These are phyloP conservation scores for Hydrolagus affinis DNA, from an alignment of 2,113 vertebrate genomes.

Conservation along the genomic window DNA sequence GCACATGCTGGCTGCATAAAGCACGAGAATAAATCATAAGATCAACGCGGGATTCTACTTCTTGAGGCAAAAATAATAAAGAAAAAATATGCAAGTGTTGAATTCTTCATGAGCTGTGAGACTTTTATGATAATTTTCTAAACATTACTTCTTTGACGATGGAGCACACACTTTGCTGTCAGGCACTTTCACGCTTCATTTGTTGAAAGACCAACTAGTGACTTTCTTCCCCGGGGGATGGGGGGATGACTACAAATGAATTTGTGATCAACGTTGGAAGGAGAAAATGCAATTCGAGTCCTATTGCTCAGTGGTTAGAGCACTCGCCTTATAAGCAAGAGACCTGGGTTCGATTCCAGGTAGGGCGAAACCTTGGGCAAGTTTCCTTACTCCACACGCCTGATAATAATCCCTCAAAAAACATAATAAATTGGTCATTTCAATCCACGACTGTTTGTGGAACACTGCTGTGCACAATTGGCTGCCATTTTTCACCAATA, in stretches of 20 bases:
- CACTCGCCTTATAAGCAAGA: too few relatives aligned
- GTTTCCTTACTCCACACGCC: too few relatives aligned
- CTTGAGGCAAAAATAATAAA: constrained; percentile 22
- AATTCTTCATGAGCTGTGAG: background rate
- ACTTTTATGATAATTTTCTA: constrained; percentile 14
- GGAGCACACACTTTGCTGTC: background rate
- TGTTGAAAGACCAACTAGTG: too few relatives aligned
- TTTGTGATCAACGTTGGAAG: background rate
- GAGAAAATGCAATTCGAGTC: background rate
- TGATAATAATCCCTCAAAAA: too few relatives aligned
- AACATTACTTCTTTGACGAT: background rate
- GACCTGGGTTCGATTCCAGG: too few relatives aligned
- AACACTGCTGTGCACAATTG: too few relatives aligned
- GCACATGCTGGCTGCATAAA: background rate
- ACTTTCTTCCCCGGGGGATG: too few relatives aligned
- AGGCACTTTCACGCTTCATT: background rate
- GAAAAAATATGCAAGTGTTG: background rate
- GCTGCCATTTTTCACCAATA: too few relatives aligned
- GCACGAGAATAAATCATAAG: background rate
- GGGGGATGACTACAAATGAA: background rate
- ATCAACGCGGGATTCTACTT: background rate
- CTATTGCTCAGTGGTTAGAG: too few relatives aligned
- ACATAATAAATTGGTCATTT: too few relatives aligned
- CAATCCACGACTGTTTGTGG: too few relatives aligned
- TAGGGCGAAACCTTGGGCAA: too few relatives aligned